Conservation (phyloP, 2,113 vertebrate genomes). For the Eurystomus gularis region DNA sequence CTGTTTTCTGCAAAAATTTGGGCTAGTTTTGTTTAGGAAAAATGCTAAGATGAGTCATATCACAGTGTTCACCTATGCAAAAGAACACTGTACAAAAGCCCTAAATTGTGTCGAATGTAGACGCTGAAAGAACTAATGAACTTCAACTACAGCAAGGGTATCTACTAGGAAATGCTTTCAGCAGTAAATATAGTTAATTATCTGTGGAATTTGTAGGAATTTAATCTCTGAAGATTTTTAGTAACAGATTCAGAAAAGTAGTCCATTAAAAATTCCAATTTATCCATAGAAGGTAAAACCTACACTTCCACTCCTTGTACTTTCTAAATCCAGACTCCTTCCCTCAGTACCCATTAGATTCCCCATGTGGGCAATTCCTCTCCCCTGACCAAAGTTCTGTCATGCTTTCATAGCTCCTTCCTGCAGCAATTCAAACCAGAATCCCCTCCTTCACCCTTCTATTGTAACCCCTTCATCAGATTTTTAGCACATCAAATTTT, state of each 20-base stretch:
- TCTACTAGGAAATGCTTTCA: not conserved
- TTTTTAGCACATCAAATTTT: not conserved
- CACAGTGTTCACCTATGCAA: not conserved
- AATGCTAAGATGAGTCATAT: not conserved
- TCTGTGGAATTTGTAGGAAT: not conserved
- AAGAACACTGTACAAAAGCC: not conserved
- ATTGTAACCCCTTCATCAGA: not conserved
- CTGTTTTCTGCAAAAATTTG: not conserved
- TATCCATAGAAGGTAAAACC: accelerated
- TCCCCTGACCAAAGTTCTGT: not conserved
- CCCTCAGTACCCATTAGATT: not conserved
- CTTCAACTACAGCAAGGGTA: not conserved
- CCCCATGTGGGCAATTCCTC: accelerated
- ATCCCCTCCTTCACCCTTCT: not conserved
- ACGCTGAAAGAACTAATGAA: not conserved
- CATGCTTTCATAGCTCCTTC: not conserved
- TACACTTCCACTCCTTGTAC: not conserved
- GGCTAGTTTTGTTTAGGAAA: not conserved
- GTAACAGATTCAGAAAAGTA: not conserved
- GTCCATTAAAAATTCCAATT: not conserved
- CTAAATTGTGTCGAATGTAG: not conserved
- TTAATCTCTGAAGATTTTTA: not conserved
- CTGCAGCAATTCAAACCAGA: not conserved
- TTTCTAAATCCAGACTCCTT: not conserved
- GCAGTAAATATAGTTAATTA: not conserved